Base-by-base conservation (phyloP, 2,888 invertebrate genomes). In the Hirtodrosophila trivittata region DNA sequence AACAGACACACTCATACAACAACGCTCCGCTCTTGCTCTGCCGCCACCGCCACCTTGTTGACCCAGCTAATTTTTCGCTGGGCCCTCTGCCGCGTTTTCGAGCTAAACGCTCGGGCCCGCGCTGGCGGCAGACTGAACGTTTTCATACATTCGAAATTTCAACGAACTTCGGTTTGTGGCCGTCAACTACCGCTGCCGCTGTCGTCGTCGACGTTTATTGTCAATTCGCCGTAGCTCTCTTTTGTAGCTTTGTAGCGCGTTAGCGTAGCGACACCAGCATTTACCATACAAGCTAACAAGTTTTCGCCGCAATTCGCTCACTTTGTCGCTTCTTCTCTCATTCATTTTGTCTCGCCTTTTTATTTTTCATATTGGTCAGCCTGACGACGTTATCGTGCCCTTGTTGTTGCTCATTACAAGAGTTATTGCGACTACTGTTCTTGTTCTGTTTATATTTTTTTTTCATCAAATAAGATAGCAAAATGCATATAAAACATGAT, bases 81-180 rank as follows among this genome's bases (percentile, higher is more conserved):
- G 72, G 81, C 64, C 81, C 66, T 73, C 74, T 66, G 75, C 62
- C 71, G 75, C 75, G 75, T 77, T 75, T 77, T 75, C 78, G 75
- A 77, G 72, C 72, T 74, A 75, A 75, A 68, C 74, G 80, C 83
- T 72, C 77, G 77, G 77, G 56, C 75, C 82, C 85, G 82, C 72
- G 78, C 82, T 85, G 78, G 75, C 85, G 82, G 85, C 85, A 77
- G 82, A 80, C 78, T 80, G 85, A 80, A 85, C 54, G 64, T 80
- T 82, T 82, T 72, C 82, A 72, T 75, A 81, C 85, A 75, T 75
- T 82, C 68, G 54, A 80, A 77, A 75, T 85, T 85, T 85, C 78
- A 72, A 75, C 77, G 67, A 84, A 82, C 78, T 74, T 81, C 74
- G 69, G 73, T 75, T 75, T 80, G 83, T 66, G 74, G 67, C 58